Base-by-base conservation (phyloP, 2,113 vertebrate species). In the Odontesthes bonariensis region DNA sequence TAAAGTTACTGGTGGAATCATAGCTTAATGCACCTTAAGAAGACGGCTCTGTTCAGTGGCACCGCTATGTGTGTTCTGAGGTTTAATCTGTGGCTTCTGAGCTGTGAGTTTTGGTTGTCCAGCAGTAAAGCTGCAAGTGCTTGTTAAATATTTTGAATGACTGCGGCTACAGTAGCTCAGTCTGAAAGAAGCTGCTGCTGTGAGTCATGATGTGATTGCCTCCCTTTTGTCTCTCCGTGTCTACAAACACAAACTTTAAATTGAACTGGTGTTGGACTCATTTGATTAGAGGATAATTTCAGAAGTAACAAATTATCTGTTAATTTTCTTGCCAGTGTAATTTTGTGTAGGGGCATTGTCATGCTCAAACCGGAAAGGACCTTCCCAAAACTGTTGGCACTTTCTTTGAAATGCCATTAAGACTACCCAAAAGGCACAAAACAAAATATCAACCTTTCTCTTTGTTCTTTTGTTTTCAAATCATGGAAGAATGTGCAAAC, bases 101-200 rank as follows among this genome's bases (percentile, higher is more conserved):
- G 58, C 31, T 8, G 12, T 17, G 64, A 75, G n/a, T 13, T 20
- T 31, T 27, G 14, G 40, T 40, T 3, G 11, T 47, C 13, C 47
- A 32, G 20, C 20, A 75, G 6, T 54, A 12, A 19, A 13, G n/a
- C 67, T 13, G 13, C 71, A 17, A 14, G 57, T 14, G 74, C 44
- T 40, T 79, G 79, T 69, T 51, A 73, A 57, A 82, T 75, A 42
- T 32, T 73, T 46, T 8, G n/a, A 44, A 12, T 58, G 62, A 42
- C 44, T 79, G 73, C 1, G 2, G 58, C 68, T 38, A 1, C 68
- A 55, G 77, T 6, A 59, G 56, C 58, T 69, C 31, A 8, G 23
- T 55, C 1, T 67, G 53, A 3, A 8, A 38, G 33, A 31, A 40
- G 46, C 55, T 55, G 49, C 46, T 71, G 66, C 20, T n/a, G 57